phyloP scores from a whole-genome alignment of 2,888 invertebrate species.

The Sinopyrophorus schimmeli region DNA sequence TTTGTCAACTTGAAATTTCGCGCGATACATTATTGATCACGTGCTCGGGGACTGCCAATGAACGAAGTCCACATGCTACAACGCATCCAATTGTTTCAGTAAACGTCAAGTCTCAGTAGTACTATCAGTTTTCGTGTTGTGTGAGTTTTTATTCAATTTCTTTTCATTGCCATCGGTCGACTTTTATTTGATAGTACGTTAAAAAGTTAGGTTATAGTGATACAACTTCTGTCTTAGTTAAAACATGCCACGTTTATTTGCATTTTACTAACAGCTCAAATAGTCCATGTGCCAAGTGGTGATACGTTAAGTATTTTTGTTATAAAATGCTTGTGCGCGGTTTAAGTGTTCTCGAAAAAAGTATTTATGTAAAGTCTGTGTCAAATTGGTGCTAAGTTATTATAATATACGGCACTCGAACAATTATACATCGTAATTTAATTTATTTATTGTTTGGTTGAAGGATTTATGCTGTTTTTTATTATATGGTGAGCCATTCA shows the following conservation, averaged over 20 bases:
- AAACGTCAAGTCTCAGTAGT: constrained; percentile 29
- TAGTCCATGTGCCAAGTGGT: constrained; percentile 25
- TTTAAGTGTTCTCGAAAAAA: constrained; percentile 25
- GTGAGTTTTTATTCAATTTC: constrained; percentile 21
- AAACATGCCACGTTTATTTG: constrained; percentile 31
- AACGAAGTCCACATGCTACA: constrained; percentile 57
- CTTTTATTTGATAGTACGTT: constrained; percentile 19
- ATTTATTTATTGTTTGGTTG: constrained; percentile 13
- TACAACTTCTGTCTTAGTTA: constrained; percentile 13
- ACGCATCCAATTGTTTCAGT: constrained; percentile 27
- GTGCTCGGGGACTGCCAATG: constrained; percentile 52
- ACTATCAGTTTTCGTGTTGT: constrained; percentile 23
- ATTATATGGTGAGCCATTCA: constrained; percentile 23
- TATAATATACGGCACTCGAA: constrained; percentile 10
- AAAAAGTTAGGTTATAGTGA: constrained; percentile 28
- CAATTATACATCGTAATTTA: constrained; percentile 7
- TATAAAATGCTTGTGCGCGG: constrained; percentile 26
- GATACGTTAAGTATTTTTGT: constrained; percentile 16
- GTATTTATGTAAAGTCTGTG: constrained; percentile 18
- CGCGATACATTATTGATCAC: constrained; percentile 33
- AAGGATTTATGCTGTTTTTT: constrained; percentile 28
- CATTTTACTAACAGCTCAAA: constrained; percentile 8
- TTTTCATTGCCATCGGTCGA: constrained; percentile 17
- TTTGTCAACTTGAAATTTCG: constrained; percentile 26
- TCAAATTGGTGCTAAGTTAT: constrained; percentile 16